Evolutionary conservation across 92 coral and sea anemone species (phyloP).

Genomic region (Palythoa grandiflora): DNA sequence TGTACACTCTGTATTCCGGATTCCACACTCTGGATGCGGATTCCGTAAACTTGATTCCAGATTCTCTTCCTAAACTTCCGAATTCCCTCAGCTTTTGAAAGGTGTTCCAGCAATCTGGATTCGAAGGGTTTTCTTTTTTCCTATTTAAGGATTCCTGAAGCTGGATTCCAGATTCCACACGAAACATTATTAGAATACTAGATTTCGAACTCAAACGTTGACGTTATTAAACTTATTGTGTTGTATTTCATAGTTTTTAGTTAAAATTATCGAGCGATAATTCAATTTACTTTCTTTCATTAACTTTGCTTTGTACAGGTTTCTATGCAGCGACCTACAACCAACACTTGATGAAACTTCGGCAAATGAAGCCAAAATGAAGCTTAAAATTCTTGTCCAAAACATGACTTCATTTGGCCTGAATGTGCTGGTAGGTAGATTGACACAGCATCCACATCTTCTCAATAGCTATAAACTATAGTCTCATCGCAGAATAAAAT

Average conservation of each 20-base stretch:
- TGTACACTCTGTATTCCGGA: too few species aligned
- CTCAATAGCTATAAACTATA: background rate
- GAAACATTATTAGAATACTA: background rate
- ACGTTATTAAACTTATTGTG: background rate
- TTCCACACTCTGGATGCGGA: too few species aligned
- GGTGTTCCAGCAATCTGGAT: too few species aligned
- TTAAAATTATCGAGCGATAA: background rate
- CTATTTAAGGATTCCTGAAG: too few species aligned
- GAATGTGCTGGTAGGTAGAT: slow-evolving; percentile 2
- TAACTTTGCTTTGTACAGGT: background rate
- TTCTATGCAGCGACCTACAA: background rate
- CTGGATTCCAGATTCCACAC: too few species aligned
- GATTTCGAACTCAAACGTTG: background rate
- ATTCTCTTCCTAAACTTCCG: too few species aligned
- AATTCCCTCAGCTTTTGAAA: too few species aligned
- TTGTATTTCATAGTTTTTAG: background rate
- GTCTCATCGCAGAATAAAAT: background rate
- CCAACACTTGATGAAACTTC: background rate
- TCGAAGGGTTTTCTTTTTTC: too few species aligned
- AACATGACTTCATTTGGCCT: background rate
- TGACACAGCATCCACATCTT: background rate
- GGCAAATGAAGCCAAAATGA: background rate
- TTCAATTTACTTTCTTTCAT: background rate
- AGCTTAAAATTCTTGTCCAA: background rate
- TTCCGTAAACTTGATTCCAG: too few species aligned